Evolutionary conservation across 2,888 invertebrate species (phyloP), one percentile per base, ranked within the genome.

Genomic region (Digitonthophagus gazella): DNA sequence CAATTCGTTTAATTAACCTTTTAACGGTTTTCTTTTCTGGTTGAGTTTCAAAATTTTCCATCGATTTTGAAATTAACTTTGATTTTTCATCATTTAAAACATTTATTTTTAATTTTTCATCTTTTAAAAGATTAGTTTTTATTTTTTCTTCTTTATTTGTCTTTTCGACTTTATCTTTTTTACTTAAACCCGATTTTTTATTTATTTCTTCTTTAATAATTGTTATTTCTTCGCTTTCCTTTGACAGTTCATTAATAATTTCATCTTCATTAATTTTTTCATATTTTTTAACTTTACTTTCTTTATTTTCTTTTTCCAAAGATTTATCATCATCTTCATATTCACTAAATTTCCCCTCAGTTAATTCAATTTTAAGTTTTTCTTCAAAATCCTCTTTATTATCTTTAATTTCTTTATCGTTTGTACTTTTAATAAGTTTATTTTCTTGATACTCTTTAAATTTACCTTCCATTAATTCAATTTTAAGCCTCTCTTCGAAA

Each of bases 21-120:
- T 44, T 44, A 44, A 44, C 28, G 3, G 6, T 44, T 44, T 44
- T 44, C 28, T 44, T 44, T 44, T 44, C 28, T 44, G 28, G 1
- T 44, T n/a, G n/a, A n/a, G 28, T 6, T 44, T 44, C 28, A 2
- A 11, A 77, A 67, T 15, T 67, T 55, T 61, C 76, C 22, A 73
- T 74, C 18, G 28, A 55, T 57, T 70, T 73, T n/a, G 67, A 58
- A 73, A 4, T 18, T 66, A 22, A 1, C 14, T 61, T 65, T 66
- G 20, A 3, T 1, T 44, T 66, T 19, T 28, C 61, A 15, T 66
- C 11, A 2, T 66, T 22, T 16, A 65, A 22, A n/a, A n/a, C n/a
- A n/a, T n/a, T 15, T 8, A 18, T 2, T 18, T 58, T 15, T 11
- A 14, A 4, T 58, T 58, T 58, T 56, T 66, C 68, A 58, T 1